Evolutionary conservation across 2,113 vertebrate species (phyloP).

Genomic region (Cephalopterus ornatus): DNA sequence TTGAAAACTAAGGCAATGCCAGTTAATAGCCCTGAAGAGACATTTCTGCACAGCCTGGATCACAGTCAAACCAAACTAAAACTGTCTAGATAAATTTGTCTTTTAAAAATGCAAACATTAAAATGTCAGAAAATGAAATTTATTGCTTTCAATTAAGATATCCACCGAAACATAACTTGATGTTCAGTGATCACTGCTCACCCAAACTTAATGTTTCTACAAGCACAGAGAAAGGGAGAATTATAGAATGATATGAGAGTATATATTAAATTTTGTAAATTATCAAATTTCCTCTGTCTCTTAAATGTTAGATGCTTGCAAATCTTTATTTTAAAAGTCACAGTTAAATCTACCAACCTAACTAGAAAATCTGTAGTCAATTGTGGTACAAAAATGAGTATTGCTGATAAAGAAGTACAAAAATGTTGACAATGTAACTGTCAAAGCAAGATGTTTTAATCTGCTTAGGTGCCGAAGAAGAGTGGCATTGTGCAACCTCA

Average conservation of each 20-base stretch:
- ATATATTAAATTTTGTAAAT: neutral
- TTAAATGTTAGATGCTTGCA: neutral
- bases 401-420: neutral
- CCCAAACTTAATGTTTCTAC: neutral
- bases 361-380: neutral
- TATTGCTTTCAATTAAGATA: neutral
- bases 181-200: neutral
- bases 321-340: neutral
- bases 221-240: neutral
- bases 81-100: neutral
- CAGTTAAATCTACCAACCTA: neutral
- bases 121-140: neutral
- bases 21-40: neutral
- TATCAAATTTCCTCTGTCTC: neutral
- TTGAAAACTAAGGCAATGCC: neutral
- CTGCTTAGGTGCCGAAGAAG: neutral
- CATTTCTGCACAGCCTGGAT: neutral
- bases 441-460: neutral
- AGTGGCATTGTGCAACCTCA: neutral
- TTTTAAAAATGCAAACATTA: neutral
- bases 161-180: neutral
- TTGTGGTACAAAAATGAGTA: neutral
- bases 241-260: neutral
- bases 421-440: neutral
- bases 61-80: neutral